These are phyloP conservation scores for Altica lythri DNA, from an alignment of 2,888 invertebrate genomes.

Conservation along the genomic window DNA sequence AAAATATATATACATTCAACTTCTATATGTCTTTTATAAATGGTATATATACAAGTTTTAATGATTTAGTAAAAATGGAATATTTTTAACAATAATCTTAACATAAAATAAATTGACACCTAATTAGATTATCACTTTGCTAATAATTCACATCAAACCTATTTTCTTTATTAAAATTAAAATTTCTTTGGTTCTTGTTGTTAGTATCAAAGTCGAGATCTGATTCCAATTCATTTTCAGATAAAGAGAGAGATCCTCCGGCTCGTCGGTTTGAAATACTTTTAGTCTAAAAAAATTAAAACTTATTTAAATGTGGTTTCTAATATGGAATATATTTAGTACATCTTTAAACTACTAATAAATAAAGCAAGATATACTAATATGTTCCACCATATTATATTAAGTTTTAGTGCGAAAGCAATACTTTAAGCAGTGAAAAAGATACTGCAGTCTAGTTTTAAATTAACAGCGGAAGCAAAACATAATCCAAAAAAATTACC, in stretches of 20 bases:
- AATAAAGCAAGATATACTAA: too few species aligned
- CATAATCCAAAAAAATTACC: constrained; percentile 23
- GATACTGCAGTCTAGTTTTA: neutral
- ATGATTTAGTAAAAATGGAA: neutral
- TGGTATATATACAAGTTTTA: constrained; percentile 2
- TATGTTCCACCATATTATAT: neutral
- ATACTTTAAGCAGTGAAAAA: neutral
- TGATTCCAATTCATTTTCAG: constrained; percentile 82
- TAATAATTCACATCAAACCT: too few species aligned
- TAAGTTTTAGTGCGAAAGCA: neutral
- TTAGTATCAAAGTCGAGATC: constrained; percentile 63
- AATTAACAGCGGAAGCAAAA: constrained; percentile 4
- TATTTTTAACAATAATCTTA: neutral
- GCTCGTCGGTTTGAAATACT: constrained; percentile 61
- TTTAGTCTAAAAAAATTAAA: constrained; percentile 24
- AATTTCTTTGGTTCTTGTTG: constrained; percentile 32
- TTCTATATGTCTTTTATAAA: neutral
- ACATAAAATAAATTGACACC: neutral
- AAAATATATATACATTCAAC: constrained; percentile 7
- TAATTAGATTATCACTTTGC: too few species aligned
- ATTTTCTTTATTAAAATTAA: too few species aligned
- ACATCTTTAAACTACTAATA: neutral
- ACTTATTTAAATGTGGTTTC: neutral
- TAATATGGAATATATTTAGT: neutral
- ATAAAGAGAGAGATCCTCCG: constrained; percentile 79